A percentile compares a stretch with the other conserved stretches of the same genome.
Conservation (phyloP, 2,797 vertebrate species). For the Pangasius djambal region DNA sequence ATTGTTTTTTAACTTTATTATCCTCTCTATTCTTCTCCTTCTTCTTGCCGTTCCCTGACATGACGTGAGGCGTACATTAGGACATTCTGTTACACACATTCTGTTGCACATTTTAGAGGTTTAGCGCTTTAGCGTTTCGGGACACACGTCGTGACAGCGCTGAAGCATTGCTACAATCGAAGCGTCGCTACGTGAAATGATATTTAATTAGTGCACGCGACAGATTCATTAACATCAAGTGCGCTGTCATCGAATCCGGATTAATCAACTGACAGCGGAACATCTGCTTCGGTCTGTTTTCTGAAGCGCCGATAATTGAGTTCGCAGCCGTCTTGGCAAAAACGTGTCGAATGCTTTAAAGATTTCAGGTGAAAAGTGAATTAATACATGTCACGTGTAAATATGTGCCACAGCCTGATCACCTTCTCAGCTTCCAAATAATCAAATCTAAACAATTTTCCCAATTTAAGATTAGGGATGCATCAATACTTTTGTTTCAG, state of each 20-base stretch:
- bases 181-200: conserved; percentile 7
- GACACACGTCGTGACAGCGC: neutral
- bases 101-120: neutral
- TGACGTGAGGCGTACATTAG: neutral
- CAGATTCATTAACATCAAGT: conserved; percentile 27
- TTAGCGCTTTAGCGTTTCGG: conserved; percentile 2
- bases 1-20: conserved; percentile 5
- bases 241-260: neutral
- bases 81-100: neutral
- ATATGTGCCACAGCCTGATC: neutral
- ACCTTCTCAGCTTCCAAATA: too few relatives aligned
- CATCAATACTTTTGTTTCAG: neutral
- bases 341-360: conserved; percentile 16
- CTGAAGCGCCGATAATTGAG: conserved; percentile 20
- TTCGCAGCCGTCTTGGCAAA: conserved; percentile 11
- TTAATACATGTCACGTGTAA: conserved; percentile 6
- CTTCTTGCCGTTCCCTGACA: neutral
- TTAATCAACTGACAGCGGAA: conserved; percentile 12
- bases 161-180: neutral
- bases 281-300: conserved; percentile 29
- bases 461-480: neutral
- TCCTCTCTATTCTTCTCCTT: neutral
- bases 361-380: conserved; percentile 32
- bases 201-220: conserved; percentile 39
- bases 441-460: neutral